Evolutionary conservation across 2,797 vertebrate genomes (phyloP).

Genomic region (Columba guinea): DNA sequence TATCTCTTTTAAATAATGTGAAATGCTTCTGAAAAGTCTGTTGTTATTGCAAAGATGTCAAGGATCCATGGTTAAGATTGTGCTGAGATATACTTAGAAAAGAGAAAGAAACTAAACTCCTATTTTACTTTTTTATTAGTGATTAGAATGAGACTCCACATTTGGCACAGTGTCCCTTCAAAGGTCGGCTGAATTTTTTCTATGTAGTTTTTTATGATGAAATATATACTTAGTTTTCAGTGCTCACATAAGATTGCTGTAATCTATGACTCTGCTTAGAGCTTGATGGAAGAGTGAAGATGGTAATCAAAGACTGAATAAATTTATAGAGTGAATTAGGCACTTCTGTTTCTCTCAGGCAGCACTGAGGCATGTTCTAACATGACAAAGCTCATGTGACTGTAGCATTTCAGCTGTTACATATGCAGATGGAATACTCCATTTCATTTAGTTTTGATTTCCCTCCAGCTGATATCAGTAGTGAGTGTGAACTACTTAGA

Average conservation of each 20-base stretch:
- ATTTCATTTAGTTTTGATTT: background rate
- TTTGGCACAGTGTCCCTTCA: background rate
- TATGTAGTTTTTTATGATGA: background rate
- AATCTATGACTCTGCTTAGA: background rate
- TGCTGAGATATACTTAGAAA: background rate
- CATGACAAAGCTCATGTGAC: background rate
- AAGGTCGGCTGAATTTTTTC: background rate
- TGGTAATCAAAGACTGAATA: background rate
- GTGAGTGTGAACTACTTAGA: background rate
- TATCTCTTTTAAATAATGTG: background rate
- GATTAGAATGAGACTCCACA: background rate
- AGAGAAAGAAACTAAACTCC: background rate
- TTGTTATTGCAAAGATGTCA: background rate
- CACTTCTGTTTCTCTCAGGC: background rate
- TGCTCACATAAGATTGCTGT: background rate
- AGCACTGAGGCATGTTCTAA: background rate
- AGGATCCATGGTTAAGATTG: background rate
- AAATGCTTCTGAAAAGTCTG: background rate
- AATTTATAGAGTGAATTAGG: background rate
- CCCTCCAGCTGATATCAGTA: background rate
- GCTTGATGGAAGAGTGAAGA: background rate
- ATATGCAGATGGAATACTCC: background rate
- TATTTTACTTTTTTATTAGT: background rate
- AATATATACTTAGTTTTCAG: constrained; percentile 10
- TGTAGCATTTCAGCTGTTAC: background rate